These are phyloP conservation scores for Leptothorax acervorum DNA, from an alignment of 2,888 invertebrate genomes.

Conservation along the genomic window DNA sequence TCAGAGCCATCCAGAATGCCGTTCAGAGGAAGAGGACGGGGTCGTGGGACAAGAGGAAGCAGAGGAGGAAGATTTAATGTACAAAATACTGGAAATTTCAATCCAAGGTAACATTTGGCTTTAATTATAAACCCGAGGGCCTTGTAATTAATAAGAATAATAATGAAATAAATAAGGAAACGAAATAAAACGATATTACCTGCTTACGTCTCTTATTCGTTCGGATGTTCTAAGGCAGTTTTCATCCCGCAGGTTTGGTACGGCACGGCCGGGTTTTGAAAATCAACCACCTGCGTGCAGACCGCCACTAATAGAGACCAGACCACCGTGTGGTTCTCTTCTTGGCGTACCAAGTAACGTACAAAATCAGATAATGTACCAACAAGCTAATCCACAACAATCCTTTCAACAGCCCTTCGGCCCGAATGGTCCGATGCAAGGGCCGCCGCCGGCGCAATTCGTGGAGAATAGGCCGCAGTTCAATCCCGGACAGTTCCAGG, in stretches of 20 bases:
- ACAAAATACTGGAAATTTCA: conserved; percentile 75
- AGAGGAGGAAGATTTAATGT: conserved; percentile 76
- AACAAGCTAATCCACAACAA: conserved; percentile 73
- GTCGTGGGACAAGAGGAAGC: conserved; percentile 72
- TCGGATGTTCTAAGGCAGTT: neutral
- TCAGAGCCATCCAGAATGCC: conserved; percentile 77
- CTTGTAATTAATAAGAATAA: neutral
- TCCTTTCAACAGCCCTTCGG: conserved; percentile 77
- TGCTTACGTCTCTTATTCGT: neutral
- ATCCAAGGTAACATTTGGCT: conserved; percentile 72
- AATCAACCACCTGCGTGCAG: conserved; percentile 74
- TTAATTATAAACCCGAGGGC: neutral
- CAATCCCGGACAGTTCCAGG: conserved; percentile 77
- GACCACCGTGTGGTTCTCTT: conserved; percentile 74
- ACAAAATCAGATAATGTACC: conserved; percentile 77
- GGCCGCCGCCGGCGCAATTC: conserved; percentile 77
- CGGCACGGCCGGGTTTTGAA: conserved; percentile 68
- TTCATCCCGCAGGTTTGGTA: conserved; percentile 67
- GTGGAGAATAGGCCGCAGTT: conserved; percentile 76
- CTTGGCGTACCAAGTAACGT: conserved; percentile 73
- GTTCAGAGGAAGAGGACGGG: conserved; percentile 77
- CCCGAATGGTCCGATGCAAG: conserved; percentile 73
- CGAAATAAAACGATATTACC: neutral
- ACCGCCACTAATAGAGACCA: conserved; percentile 78
- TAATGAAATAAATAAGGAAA: neutral